phyloP scores from a whole-genome alignment of 2,797 vertebrate species.

The Parotocinclus haroldoi region DNA sequence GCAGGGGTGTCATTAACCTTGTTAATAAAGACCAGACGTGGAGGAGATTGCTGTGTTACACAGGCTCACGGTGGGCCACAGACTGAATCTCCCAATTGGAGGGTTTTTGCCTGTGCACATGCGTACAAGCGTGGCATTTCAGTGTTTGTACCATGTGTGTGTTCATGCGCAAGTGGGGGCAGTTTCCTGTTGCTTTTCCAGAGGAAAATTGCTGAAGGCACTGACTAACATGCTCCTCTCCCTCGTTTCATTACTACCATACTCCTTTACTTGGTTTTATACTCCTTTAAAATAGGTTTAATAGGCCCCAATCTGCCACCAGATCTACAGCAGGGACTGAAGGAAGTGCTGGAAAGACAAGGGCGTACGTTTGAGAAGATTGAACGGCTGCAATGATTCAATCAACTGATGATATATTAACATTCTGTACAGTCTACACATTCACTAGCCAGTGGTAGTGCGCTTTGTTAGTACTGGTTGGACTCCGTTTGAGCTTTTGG shows the following conservation, averaged over 20 bases:
- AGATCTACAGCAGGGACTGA: conserved; percentile 16
- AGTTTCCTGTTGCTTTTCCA: conserved; percentile 35
- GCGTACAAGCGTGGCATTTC: conserved; percentile 1
- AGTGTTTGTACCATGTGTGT: conserved; percentile 9
- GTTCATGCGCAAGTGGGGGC: conserved; percentile 1
- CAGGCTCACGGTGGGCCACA: conserved; percentile 65
- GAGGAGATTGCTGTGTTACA: conserved; percentile 71
- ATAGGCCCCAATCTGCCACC: conserved; percentile 15
- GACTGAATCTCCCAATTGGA: conserved; percentile 69
- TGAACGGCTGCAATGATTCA: too few species aligned
- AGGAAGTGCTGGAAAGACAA: neutral
- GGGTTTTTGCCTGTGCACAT: conserved; percentile 38
- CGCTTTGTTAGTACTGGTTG: too few species aligned
- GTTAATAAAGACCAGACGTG: conserved; percentile 76
- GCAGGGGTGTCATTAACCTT: conserved; percentile 61
- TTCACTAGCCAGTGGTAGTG: too few species aligned
- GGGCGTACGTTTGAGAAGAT: neutral
- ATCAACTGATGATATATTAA: too few species aligned
- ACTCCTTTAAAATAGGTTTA: conserved; percentile 20
- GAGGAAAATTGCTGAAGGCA: conserved; percentile 32
- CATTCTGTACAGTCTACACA: too few species aligned
- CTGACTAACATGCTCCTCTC: conserved; percentile 2
- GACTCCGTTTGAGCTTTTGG: too few species aligned
- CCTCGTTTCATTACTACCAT: conserved; percentile 11
- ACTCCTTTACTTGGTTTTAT: conserved; percentile 11